Conservation (phyloP, 92 coral and sea anemone species). For the Anthopleura xanthogrammica region DNA sequence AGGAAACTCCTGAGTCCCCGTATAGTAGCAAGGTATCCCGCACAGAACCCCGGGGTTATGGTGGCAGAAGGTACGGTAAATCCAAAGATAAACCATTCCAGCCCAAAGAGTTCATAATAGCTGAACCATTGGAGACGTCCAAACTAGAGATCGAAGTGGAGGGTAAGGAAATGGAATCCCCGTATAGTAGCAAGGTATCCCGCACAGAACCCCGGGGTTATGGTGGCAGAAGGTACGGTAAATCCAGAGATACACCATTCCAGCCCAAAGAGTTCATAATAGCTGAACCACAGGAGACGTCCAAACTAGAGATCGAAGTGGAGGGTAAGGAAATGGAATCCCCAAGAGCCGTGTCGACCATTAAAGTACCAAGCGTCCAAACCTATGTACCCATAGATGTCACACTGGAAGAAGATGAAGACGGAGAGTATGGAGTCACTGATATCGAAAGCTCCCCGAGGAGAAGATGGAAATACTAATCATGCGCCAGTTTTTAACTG, state of each 20-base stretch:
- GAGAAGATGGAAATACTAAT: slow-evolving; percentile 71
- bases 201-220: slow-evolving; percentile 18
- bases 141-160: slow-evolving; percentile 62
- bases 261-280: slow-evolving; percentile 19
- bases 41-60: slow-evolving; percentile 19
- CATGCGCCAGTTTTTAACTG: neutral
- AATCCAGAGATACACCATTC: neutral
- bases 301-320: slow-evolving; percentile 61
- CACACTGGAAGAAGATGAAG: slow-evolving; percentile 73
- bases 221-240: slow-evolving; percentile 15
- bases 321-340: slow-evolving; percentile 43
- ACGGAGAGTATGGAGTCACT: slow-evolving; percentile 71
- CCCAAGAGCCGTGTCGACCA: slow-evolving; percentile 44
- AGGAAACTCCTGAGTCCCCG: neutral
- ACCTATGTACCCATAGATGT: slow-evolving; percentile 66
- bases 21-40: slow-evolving; percentile 1
- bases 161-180: slow-evolving; percentile 45
- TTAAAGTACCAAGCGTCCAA: slow-evolving; percentile 51
- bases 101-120: slow-evolving; percentile 21
- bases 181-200: neutral
- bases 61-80: slow-evolving; percentile 8
- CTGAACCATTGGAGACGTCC: slow-evolving; percentile 39
- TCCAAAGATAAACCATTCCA: neutral
- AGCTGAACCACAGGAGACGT: slow-evolving; percentile 36
- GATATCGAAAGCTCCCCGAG: slow-evolving; percentile 64